Percentiles rank a stretch among this genome's conserved stretches.
These are phyloP conservation scores for Drosophila merina DNA, from an alignment of 2,888 invertebrate species.

Conservation along the genomic window DNA sequence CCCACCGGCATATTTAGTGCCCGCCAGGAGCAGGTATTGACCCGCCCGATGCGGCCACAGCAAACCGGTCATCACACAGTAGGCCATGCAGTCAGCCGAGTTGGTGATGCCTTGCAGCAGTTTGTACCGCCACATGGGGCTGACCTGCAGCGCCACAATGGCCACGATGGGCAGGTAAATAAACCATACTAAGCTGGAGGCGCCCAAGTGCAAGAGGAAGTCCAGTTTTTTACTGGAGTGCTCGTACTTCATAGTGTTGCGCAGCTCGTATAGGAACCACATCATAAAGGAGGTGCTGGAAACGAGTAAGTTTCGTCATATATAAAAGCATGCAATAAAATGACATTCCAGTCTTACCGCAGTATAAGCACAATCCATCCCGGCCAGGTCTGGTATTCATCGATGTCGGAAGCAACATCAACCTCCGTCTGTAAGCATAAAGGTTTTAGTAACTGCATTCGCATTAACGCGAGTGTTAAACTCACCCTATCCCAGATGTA, in stretches of 20 bases:
- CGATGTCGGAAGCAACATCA: slow-evolving; percentile 97
- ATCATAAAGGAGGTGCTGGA: slow-evolving; percentile 90
- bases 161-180: slow-evolving; percentile 98
- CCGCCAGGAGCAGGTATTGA: slow-evolving; percentile 93
- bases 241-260: slow-evolving; percentile 92
- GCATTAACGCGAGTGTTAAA: not conserved
- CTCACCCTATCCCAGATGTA: slow-evolving; percentile 98
- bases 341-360: slow-evolving; percentile 73
- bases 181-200: slow-evolving; percentile 99
- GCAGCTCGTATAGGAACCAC: slow-evolving; percentile 92
- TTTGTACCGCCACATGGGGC: slow-evolving; percentile 97
- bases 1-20: slow-evolving; percentile 87
- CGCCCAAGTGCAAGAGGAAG: slow-evolving; percentile 98
- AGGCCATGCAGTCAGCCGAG: slow-evolving; percentile 97
- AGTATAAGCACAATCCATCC: slow-evolving; percentile 96
- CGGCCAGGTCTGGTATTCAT: slow-evolving; percentile 99
- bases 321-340: not conserved
- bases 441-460: not conserved
- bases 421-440: slow-evolving; percentile 92
- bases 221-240: slow-evolving; percentile 93
- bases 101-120: slow-evolving; percentile 96
- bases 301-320: not conserved
- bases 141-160: slow-evolving; percentile 95
- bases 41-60: slow-evolving; percentile 98
- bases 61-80: slow-evolving; percentile 96